phyloP scores from a whole-genome alignment of 2,888 invertebrate species.

The Hirtodrosophila confusa region DNA sequence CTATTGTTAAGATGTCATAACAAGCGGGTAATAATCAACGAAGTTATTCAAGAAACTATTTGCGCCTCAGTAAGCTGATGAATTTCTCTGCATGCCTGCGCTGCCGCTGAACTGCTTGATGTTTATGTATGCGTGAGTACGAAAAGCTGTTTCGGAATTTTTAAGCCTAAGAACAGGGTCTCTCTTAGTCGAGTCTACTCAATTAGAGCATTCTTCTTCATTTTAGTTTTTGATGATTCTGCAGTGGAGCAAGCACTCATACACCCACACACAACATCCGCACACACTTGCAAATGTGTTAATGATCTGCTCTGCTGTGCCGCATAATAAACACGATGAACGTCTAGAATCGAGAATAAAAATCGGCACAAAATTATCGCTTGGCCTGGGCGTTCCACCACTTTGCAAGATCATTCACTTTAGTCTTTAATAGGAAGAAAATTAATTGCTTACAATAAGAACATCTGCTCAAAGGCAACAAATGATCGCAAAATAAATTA shows the following conservation, averaged over 20 bases:
- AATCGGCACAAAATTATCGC: conserved; percentile 15
- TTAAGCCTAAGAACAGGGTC: no score
- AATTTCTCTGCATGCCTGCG: no score
- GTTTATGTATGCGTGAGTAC: no score
- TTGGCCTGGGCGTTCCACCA: conserved; percentile 1
- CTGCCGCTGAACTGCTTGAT: no score
- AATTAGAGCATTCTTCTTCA: neutral
- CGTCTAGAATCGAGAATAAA: conserved; percentile 8
- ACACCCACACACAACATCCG: conserved; percentile 29
- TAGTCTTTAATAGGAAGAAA: neutral
- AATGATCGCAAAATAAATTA: no score
- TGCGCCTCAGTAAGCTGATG: no score
- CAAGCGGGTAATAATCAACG: no score
- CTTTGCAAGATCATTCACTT: conserved; percentile 39
- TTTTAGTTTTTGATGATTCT: conserved; percentile 27
- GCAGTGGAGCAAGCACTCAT: conserved; percentile 21
- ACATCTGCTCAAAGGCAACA: no score
- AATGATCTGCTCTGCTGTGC: conserved; percentile 65
- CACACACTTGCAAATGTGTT: conserved; percentile 26
- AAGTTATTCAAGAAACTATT: no score
- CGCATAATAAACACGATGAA: conserved; percentile 48
- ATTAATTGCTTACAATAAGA: conserved; percentile 1
- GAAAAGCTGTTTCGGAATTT: no score
- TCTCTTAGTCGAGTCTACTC: no score
- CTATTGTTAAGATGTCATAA: no score